Conservation (phyloP, 2,888 invertebrate species). For the Temnothorax rugatulus region DNA sequence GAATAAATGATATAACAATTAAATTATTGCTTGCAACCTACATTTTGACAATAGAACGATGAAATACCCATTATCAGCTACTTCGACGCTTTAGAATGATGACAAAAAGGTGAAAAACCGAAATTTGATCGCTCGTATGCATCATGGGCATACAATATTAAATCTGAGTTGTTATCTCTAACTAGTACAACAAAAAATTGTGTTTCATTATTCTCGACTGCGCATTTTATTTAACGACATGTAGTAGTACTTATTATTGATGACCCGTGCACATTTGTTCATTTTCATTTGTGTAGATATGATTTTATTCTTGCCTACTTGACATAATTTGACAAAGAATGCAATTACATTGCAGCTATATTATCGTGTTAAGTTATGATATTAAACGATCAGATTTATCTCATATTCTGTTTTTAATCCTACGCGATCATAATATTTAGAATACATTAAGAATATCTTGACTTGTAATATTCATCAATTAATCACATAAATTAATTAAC, state of each 20-base stretch:
- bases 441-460: background rate
- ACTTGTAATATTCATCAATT: background rate
- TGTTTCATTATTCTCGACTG: background rate
- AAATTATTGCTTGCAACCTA: background rate
- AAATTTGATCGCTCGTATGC: background rate
- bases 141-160: background rate
- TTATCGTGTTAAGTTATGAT: background rate
- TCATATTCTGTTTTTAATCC: conserved; percentile 3
- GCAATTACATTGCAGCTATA: background rate
- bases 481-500: background rate
- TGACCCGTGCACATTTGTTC: too few relatives aligned
- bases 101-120: background rate
- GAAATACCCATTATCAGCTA: background rate
- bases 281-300: background rate
- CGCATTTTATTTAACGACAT: background rate
- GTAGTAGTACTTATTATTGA: background rate
- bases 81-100: background rate
- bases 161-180: background rate
- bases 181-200: background rate
- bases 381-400: background rate
- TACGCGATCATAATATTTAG: background rate
- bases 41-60: background rate
- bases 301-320: background rate
- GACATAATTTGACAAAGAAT: background rate
- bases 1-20: background rate